Conservation (phyloP, 2,113 vertebrate species). For the Cyphomyrus plagiostoma region DNA sequence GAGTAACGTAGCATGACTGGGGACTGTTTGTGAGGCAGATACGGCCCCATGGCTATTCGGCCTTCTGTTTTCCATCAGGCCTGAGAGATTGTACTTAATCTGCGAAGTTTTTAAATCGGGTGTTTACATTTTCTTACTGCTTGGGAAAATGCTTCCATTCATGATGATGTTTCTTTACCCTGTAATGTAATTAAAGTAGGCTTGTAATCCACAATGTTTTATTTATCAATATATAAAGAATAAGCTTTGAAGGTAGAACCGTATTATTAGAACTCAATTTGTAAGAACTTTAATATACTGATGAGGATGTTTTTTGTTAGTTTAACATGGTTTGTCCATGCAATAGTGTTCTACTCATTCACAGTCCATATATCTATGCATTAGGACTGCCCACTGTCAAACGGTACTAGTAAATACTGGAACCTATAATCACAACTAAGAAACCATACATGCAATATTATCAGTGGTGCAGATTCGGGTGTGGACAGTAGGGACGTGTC, state of each 20-base stretch:
- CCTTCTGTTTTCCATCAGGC: neutral
- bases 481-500: neutral
- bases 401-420: neutral
- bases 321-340: neutral
- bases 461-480: neutral
- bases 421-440: neutral
- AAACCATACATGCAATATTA: neutral
- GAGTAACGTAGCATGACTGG: neutral
- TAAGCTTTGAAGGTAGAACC: neutral
- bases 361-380: neutral
- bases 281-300: neutral
- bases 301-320: neutral
- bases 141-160: neutral
- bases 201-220: neutral
- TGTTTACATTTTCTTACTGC: neutral
- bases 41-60: neutral
- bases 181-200: neutral
- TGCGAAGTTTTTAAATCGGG: neutral
- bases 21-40: neutral
- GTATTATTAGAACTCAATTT: neutral
- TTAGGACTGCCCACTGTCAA: neutral
- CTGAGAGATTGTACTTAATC: neutral
- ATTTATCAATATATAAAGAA: neutral
- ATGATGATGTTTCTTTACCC: neutral
- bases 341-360: neutral